Conservation (phyloP, 2,797 vertebrate species). For the Anguilla obscura region DNA sequence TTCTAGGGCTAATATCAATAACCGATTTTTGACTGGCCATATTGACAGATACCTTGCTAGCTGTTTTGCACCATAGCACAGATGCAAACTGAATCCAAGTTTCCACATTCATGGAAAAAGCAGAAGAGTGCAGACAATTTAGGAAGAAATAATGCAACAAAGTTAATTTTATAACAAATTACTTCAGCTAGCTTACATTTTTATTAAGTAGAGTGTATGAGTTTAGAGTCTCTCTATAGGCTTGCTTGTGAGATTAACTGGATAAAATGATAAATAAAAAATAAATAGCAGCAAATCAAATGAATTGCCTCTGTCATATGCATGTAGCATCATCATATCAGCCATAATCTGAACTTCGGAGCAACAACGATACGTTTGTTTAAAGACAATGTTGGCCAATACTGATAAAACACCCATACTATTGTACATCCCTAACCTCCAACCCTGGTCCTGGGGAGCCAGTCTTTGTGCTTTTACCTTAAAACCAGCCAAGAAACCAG, state of each 20-base stretch:
- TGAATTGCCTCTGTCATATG: no score
- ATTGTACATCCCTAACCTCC: no score
- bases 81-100: neutral
- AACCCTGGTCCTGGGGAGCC: neutral
- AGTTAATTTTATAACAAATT: neutral
- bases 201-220: neutral
- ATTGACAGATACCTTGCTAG: neutral
- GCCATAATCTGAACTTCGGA: no score
- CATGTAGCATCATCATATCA: no score
- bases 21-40: neutral
- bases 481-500: neutral
- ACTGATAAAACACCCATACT: no score
- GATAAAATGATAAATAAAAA: neutral
- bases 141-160: neutral
- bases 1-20: no score
- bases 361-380: no score
- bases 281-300: no score
- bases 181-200: neutral
- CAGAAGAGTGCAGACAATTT: neutral
- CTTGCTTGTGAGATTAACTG: neutral
- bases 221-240: neutral
- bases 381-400: no score
- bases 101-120: constrained; percentile 7
- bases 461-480: neutral
- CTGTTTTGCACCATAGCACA: neutral